These are phyloP conservation scores for Cherax quadricarinatus DNA, from an alignment of 1,140 invertebrate genomes.

Conservation along the genomic window DNA sequence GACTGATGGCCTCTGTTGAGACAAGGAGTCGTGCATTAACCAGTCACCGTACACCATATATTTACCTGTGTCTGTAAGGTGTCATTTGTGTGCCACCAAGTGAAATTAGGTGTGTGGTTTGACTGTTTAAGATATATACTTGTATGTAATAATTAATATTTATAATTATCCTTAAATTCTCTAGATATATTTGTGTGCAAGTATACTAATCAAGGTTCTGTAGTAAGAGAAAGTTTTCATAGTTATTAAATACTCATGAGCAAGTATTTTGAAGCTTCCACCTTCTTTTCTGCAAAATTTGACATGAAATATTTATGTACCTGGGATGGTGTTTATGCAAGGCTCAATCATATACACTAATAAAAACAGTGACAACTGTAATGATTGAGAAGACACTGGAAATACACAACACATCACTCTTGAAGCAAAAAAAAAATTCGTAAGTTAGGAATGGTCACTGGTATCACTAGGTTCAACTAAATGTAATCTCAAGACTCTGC, in stretches of 20 bases:
- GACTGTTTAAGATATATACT: background rate
- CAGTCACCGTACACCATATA: background rate
- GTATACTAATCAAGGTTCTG: background rate
- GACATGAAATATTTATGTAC: too few relatives aligned
- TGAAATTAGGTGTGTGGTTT: background rate
- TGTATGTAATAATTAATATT: background rate
- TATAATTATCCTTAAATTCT: too few relatives aligned
- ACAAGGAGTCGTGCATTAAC: background rate
- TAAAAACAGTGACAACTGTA: too few relatives aligned
- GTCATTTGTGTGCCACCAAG: slow-evolving; percentile 1
- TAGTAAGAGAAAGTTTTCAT: background rate
- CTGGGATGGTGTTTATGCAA: too few relatives aligned
- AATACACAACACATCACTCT: too few relatives aligned
- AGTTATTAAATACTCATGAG: background rate
- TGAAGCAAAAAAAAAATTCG: too few relatives aligned
- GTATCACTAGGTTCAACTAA: too few relatives aligned
- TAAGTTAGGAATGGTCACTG: too few relatives aligned
- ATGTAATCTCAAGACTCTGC: too few relatives aligned
- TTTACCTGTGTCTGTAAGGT: background rate
- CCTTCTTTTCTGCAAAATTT: background rate
- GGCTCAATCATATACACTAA: too few relatives aligned
- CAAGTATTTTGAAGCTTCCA: background rate
- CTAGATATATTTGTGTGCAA: background rate
- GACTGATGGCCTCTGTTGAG: background rate
- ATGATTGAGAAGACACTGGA: too few relatives aligned